These are phyloP conservation scores for Andricus grossulariae DNA, from an alignment of 1,140 invertebrate genomes.

Conservation along the genomic window DNA sequence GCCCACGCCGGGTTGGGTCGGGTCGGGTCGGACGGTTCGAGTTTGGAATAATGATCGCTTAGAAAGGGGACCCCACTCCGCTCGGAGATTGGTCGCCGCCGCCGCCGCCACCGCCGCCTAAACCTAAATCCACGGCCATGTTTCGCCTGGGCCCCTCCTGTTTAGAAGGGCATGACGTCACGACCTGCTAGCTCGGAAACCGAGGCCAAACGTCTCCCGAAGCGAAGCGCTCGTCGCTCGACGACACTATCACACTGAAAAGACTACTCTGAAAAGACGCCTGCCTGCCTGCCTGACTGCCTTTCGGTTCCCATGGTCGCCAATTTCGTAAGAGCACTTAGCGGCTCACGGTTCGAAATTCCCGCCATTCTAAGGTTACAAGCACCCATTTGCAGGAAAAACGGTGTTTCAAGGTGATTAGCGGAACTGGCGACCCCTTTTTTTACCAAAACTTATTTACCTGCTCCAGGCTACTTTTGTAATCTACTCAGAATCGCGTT, in stretches of 20 bases:
- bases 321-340: constrained; percentile 58
- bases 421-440: constrained; percentile 15
- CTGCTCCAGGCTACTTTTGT: not conserved
- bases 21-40: constrained; percentile 39
- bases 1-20: constrained; percentile 31
- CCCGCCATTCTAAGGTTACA: constrained; percentile 29
- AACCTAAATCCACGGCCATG: constrained; percentile 74
- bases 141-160: constrained; percentile 73
- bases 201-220: constrained; percentile 56
- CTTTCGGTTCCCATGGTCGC: constrained; percentile 58
- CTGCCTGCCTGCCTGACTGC: constrained; percentile 4
- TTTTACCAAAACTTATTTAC: constrained; percentile 22
- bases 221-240: constrained; percentile 28
- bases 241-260: constrained; percentile 31
- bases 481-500: constrained; percentile 5
- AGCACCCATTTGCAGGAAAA: constrained; percentile 15
- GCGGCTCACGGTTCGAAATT: constrained; percentile 38
- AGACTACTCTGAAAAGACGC: constrained; percentile 41
- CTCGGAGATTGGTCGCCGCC: constrained; percentile 59
- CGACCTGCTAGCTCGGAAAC: constrained; percentile 49
- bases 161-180: constrained; percentile 76
- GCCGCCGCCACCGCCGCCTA: constrained; percentile 51
- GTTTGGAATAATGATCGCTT: constrained; percentile 48
- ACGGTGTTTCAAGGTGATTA: constrained; percentile 16
- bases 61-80: constrained; percentile 60